Conservation (phyloP, 2,797 vertebrate species). For the Picus viridis region DNA sequence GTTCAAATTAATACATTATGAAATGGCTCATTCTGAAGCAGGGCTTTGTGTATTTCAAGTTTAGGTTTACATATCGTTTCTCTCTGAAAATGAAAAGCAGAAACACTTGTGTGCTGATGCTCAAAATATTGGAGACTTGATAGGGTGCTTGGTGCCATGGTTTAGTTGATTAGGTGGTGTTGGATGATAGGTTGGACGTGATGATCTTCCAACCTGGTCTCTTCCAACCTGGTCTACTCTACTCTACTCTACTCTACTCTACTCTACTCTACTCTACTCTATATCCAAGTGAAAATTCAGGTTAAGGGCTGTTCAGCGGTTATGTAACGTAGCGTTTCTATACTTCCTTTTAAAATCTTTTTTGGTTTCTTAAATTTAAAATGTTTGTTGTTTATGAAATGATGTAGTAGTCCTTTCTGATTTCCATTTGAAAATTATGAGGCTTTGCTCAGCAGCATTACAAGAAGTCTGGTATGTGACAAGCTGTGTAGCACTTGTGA, state of each 20-base stretch:
- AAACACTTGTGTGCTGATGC: not conserved
- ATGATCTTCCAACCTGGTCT: too few species aligned
- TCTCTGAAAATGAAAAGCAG: not conserved
- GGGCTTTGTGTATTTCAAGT: not conserved
- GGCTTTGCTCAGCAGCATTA: not conserved
- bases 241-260: too few species aligned
- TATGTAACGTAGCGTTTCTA: not conserved
- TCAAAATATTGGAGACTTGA: not conserved
- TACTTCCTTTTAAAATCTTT: not conserved
- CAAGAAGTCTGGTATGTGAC: not conserved
- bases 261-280: too few species aligned
- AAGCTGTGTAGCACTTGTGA: not conserved
- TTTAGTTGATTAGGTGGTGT: too few species aligned
- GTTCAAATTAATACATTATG: not conserved
- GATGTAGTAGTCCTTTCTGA: not conserved
- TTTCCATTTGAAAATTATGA: not conserved
- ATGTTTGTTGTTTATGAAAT: not conserved
- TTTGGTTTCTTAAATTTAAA: not conserved
- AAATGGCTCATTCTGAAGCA: not conserved
- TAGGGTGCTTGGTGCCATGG: too few species aligned
- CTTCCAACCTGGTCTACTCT: too few species aligned
- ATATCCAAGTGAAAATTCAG: not conserved
- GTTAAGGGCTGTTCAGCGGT: not conserved
- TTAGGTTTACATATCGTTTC: not conserved
- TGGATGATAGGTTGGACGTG: too few species aligned